Conservation (phyloP, 2,888 invertebrate species). For the Chalcis sispes region DNA sequence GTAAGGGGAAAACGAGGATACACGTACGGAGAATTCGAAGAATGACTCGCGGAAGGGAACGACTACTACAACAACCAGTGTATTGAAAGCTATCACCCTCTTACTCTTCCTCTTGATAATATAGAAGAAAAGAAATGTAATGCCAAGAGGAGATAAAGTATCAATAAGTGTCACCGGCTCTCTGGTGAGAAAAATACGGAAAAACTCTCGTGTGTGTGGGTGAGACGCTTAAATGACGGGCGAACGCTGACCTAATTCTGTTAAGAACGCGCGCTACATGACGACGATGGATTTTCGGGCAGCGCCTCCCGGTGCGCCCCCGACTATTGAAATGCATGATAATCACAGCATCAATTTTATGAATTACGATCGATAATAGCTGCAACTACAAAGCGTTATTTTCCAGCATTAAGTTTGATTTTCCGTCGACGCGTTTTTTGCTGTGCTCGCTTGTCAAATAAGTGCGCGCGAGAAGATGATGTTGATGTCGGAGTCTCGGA, state of each 20-base stretch:
- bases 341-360: neutral
- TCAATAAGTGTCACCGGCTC: too few species aligned
- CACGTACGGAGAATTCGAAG: constrained; percentile 30
- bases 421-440: neutral
- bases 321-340: too few species aligned
- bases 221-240: neutral
- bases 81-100: too few species aligned
- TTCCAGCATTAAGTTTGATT: neutral
- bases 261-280: neutral
- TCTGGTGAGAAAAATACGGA: too few species aligned
- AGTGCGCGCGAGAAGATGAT: neutral
- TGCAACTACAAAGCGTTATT: too few species aligned
- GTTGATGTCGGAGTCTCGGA: constrained; percentile 14
- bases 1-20: neutral
- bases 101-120: too few species aligned
- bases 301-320: constrained; percentile 39
- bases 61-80: neutral
- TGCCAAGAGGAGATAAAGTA: too few species aligned
- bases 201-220: too few species aligned
- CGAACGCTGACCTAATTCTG: constrained; percentile 41
- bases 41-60: constrained; percentile 39
- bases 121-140: too few species aligned
- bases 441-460: neutral
- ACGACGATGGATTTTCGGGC: constrained; percentile 30
- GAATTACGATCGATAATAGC: too few species aligned